Conservation (phyloP, 2,113 vertebrate genomes). For the Vidua chalybeata region DNA sequence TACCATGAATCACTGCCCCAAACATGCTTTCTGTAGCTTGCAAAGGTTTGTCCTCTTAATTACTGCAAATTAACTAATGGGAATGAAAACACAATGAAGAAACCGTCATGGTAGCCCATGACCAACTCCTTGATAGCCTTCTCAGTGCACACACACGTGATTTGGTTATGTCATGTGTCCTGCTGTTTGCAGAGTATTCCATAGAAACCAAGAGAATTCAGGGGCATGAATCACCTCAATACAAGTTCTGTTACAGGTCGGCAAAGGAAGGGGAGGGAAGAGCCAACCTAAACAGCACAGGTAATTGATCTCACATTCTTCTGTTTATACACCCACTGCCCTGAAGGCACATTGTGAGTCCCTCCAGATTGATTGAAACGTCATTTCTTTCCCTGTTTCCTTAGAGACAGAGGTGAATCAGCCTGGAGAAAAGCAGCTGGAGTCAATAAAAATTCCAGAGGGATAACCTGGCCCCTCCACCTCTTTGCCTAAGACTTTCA, state of each 20-base stretch:
- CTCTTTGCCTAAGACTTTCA: neutral
- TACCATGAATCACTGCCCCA: neutral
- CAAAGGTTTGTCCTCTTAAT: neutral
- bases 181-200: constrained; percentile 38
- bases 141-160: rapidly evolving
- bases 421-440: constrained; percentile 48
- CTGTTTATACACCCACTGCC: neutral
- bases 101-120: neutral
- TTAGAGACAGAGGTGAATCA: constrained; percentile 14
- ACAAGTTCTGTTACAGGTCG: constrained; percentile 5
- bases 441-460: constrained; percentile 45
- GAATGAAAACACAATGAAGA: neutral
- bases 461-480: constrained; percentile 39
- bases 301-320: constrained; percentile 40
- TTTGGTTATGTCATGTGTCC: neutral
- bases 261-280: constrained; percentile 6
- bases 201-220: neutral
- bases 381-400: neutral
- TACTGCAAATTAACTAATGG: neutral
- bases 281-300: constrained; percentile 8
- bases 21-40: neutral
- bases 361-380: neutral
- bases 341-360: neutral
- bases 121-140: neutral
- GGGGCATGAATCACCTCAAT: constrained; percentile 4